Evolutionary conservation across 2,888 invertebrate genomes (phyloP), one percentile per base, ranked within the genome.

Genomic region (Psylliodes chrysocephalus): DNA sequence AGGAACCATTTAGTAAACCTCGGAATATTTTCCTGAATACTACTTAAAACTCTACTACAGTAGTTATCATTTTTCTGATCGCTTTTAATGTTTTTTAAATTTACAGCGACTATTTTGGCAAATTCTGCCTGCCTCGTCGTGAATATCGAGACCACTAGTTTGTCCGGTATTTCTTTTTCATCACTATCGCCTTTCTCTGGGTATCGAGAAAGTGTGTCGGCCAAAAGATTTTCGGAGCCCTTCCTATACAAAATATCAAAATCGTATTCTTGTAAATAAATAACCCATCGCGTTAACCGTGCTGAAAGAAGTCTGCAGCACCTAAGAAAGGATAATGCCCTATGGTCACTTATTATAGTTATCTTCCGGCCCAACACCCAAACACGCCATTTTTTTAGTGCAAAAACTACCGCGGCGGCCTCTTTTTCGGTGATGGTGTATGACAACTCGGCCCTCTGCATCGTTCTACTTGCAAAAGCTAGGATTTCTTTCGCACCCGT

Each of bases 341-440:
- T 35, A 12, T 65, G 57, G 12, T 65, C 65, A 0, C 46, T 62
- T 10, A 47, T 17, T 14, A 66, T 19, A 1, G 44, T 55, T 12
- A 66, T 5, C 1, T 25, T 2, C 15, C 25, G 55, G 1, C 57
- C 56, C 15, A 61, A 25, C 5, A 65, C 38, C 8, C 61, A 57
- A 17, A 46, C 30, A 14, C 57, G 25, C 55, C 60, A 65, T 19
- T 56, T 51, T 12, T 28, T 12, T 1, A 56, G 25, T 2, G 57
- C 60, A 35, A 19, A 46, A 1, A 61, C 25, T 1, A 65, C 14
- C 1, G 54, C 66, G 1, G 8, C 14, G 0, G 38, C 44, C 19
- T 66, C 54, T 33, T 62, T 62, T 18, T 63, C 66, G 1, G 62
- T 66, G 0, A 38, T 28, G 0, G 54, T 59, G 38, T 66, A 66